These are phyloP conservation scores for Plemyria rubiginata DNA, from an alignment of 2,888 invertebrate genomes.

Conservation along the genomic window DNA sequence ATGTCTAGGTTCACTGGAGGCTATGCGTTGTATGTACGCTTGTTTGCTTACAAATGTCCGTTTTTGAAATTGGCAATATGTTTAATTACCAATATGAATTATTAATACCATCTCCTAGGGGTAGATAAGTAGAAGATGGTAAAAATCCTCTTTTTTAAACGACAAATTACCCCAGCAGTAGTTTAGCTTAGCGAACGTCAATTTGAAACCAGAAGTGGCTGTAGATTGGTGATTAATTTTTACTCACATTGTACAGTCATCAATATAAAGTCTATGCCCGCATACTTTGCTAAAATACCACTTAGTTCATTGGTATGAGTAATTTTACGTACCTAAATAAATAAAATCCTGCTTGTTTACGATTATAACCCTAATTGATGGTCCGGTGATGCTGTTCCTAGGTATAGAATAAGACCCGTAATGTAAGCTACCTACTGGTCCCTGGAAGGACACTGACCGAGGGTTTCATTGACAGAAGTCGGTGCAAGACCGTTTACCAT, in stretches of 20 bases:
- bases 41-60: too few species aligned
- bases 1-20: too few species aligned
- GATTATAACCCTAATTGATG: not conserved
- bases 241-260: conserved; percentile 10
- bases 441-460: not conserved
- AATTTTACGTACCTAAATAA: not conserved
- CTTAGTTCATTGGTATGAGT: not conserved
- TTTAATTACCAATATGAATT: too few species aligned
- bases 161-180: not conserved
- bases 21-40: too few species aligned
- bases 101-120: too few species aligned
- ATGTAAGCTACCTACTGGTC: too few species aligned
- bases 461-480: not conserved
- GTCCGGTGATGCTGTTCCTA: not conserved
- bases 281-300: not conserved
- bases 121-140: too few species aligned
- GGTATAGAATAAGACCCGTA: too few species aligned
- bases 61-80: too few species aligned
- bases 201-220: conserved; percentile 1
- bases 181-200: conserved; percentile 8
- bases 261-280: conserved; percentile 7
- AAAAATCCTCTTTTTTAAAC: too few species aligned
- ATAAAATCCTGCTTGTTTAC: not conserved
- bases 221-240: too few species aligned
- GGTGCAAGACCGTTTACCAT: not conserved